Evolutionary conservation across 2,113 vertebrate species (phyloP).

Genomic region (Sinocyclocheilus rhinocerous): DNA sequence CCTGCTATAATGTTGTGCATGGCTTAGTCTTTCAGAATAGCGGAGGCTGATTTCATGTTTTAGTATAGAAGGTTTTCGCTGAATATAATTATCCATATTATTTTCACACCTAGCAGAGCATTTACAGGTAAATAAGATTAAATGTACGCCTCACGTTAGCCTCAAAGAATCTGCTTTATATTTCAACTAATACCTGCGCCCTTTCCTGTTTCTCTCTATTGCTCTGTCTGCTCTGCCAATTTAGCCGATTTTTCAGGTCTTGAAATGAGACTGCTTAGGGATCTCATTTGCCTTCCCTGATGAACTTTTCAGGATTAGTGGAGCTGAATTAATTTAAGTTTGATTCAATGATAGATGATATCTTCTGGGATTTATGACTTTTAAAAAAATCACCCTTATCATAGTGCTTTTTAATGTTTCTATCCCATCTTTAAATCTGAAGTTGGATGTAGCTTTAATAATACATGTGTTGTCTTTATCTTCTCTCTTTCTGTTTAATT

Average conservation of each 20-base stretch:
- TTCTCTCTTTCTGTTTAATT: slow-evolving; percentile 31
- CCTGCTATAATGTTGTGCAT: slow-evolving; percentile 23
- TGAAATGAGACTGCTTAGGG: neutral
- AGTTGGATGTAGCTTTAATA: neutral
- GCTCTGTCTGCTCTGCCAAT: neutral
- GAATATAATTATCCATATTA: neutral
- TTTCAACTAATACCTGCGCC: neutral
- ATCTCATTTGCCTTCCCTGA: neutral
- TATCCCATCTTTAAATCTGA: neutral
- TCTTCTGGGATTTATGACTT: slow-evolving; percentile 59
- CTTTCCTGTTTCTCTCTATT: neutral
- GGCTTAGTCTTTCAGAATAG: neutral
- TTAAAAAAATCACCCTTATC: slow-evolving; percentile 44
- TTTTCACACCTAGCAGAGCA: neutral
- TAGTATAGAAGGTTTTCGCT: neutral
- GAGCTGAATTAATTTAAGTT: slow-evolving; percentile 53
- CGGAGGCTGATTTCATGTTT: neutral
- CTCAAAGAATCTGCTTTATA: neutral
- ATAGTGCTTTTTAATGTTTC: neutral
- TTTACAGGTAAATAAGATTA: neutral
- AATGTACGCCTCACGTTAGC: neutral
- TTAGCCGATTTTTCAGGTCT: neutral
- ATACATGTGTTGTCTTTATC: slow-evolving; percentile 31
- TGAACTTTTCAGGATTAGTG: neutral
- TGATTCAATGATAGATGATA: slow-evolving; percentile 34